Evolutionary conservation across 2,797 vertebrate genomes (phyloP).

Genomic region (Pelochelys cantorii): DNA sequence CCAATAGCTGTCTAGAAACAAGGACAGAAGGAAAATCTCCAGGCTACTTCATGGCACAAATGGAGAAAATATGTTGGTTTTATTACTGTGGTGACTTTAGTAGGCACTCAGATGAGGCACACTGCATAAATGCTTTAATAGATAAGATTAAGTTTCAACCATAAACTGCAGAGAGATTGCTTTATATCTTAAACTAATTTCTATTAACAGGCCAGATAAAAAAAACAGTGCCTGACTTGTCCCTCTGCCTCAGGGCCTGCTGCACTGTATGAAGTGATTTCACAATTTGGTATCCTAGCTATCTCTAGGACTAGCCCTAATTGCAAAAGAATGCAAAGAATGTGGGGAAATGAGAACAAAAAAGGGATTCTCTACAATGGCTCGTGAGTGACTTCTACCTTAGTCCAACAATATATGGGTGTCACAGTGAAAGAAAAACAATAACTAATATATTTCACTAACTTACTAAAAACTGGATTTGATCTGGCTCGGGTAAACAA

Average conservation of each 20-base stretch:
- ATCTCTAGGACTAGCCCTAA: neutral
- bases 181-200: conserved; percentile 14
- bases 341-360: conserved; percentile 8
- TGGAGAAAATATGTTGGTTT: neutral
- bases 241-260: neutral
- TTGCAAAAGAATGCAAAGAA: conserved; percentile 27
- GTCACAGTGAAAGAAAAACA: neutral
- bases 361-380: conserved; percentile 1
- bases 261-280: neutral
- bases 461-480: neutral
- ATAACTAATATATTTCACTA: neutral
- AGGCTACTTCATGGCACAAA: neutral
- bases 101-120: neutral
- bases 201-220: neutral
- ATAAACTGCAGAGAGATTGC: neutral
- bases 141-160: conserved; percentile 31
- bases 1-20: neutral
- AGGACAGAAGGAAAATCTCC: neutral
- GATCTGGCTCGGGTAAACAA: neutral
- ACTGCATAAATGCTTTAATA: conserved; percentile 37
- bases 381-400: neutral
- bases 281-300: neutral
- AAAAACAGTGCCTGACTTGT: fast-evolving
- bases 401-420: neutral
- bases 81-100: conserved; percentile 9